A percentile compares a stretch with the other conserved stretches of the same genome.
Evolutionary conservation across 2,113 vertebrate species (phyloP).

Genomic region (Brienomyrus longianalis): DNA sequence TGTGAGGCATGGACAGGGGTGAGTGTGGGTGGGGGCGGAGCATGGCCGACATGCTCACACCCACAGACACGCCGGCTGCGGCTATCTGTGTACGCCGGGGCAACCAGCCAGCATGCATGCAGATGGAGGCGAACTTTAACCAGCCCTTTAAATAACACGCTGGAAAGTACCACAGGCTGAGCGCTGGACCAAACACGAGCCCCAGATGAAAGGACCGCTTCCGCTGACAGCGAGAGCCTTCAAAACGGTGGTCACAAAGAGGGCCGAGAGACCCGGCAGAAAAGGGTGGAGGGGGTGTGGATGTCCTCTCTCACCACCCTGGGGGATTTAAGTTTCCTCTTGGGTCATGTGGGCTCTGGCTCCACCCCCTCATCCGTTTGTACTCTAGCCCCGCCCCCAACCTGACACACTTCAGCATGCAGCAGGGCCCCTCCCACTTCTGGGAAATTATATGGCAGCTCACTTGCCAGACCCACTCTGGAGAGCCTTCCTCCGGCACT

Average conservation of each 20-base stretch:
- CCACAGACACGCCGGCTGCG: not conserved
- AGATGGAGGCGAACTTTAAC: not conserved
- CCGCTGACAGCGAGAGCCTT: not conserved
- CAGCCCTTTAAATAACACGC: not conserved
- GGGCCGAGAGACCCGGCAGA: not conserved
- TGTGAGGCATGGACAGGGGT: not conserved
- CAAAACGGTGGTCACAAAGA: not conserved
- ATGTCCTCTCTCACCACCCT: not conserved
- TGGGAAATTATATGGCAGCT: constrained; percentile 27
- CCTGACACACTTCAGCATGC: constrained; percentile 1
- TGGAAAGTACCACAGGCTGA: not conserved
- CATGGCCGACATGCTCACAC: not conserved
- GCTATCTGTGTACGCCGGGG: not conserved
- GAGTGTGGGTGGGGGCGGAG: not conserved
- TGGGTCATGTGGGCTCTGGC: constrained; percentile 15
- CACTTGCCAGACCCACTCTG: constrained; percentile 1
- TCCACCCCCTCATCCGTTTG: constrained; percentile 19
- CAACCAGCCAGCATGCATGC: not conserved
- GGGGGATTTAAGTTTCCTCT: not conserved
- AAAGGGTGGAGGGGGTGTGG: not conserved
- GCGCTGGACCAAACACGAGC: not conserved
- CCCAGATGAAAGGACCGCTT: not conserved
- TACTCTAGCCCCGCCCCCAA: constrained; percentile 18
- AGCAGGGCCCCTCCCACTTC: constrained; percentile 25
- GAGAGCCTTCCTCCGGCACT: not conserved